Percentiles rank a stretch among this genome's conserved stretches.
phyloP scores from a whole-genome alignment of 2,113 vertebrate species.

The Pardalotus punctatus region DNA sequence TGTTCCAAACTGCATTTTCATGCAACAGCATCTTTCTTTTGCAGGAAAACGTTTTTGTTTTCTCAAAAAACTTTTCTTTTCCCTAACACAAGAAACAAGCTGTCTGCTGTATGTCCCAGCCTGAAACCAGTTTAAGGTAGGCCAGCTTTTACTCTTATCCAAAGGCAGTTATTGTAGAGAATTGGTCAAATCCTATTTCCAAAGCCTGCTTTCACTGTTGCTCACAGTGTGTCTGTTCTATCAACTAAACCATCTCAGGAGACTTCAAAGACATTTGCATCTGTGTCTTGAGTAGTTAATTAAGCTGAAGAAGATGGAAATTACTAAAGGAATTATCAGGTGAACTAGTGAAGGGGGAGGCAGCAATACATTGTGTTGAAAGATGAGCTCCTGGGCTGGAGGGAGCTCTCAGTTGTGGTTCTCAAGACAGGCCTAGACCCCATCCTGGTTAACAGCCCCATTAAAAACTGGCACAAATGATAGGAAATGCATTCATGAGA shows the following conservation, averaged over 20 bases:
- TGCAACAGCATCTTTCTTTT: neutral
- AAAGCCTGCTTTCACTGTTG: neutral
- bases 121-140: neutral
- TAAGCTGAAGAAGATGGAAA: slow-evolving; percentile 16
- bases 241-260: neutral
- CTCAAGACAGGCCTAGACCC: neutral
- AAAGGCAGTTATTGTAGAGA: neutral
- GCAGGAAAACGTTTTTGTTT: neutral
- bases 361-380: neutral
- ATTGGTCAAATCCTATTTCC: neutral
- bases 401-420: neutral
- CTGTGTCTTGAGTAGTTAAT: slow-evolving; percentile 21
- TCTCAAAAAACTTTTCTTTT: neutral
- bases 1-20: neutral
- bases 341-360: neutral
- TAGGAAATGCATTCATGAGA: neutral
- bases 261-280: neutral
- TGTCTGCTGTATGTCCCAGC: neutral
- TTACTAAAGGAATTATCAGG: neutral
- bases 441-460: neutral
- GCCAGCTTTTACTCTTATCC: neutral
- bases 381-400: neutral
- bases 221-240: neutral
- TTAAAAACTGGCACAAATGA: neutral
- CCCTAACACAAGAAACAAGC: neutral